Evolutionary conservation across 1,140 invertebrate species (phyloP).

Genomic region (Telenomus remus): DNA sequence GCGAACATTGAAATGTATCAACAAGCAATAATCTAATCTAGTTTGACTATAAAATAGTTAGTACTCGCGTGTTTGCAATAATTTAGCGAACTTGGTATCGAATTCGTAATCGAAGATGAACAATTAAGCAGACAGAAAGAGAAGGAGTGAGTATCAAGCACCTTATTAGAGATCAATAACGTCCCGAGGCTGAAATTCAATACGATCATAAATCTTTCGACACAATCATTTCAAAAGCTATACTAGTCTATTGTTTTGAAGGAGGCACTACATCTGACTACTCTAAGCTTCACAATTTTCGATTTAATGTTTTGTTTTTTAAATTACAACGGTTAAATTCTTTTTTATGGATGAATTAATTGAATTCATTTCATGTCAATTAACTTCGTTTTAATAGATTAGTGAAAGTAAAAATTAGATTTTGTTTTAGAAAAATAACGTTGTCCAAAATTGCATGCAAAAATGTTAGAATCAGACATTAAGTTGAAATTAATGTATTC

Average conservation of each 20-base stretch:
- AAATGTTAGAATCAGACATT: neutral
- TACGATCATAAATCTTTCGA: conserved; percentile 49
- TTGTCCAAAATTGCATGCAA: neutral
- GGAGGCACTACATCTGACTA: conserved; percentile 44
- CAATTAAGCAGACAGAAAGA: conserved; percentile 75
- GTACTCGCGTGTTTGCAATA: conserved; percentile 32
- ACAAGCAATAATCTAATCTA: too few relatives aligned
- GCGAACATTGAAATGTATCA: too few relatives aligned
- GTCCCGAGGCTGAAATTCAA: conserved; percentile 50
- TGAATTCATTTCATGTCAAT: too few relatives aligned
- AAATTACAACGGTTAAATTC: neutral
- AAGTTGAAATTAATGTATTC: too few relatives aligned
- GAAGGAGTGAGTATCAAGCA: conserved; percentile 76
- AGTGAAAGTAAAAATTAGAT: neutral
- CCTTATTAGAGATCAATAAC: conserved; percentile 67
- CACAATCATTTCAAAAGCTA: conserved; percentile 60
- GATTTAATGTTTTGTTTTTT: conserved; percentile 29
- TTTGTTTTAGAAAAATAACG: too few relatives aligned
- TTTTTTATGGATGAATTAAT: too few relatives aligned
- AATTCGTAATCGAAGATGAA: conserved; percentile 59
- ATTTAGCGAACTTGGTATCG: conserved; percentile 46
- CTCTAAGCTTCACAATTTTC: conserved; percentile 47
- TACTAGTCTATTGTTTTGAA: conserved; percentile 45
- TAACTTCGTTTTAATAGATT: neutral
- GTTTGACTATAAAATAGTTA: conserved; percentile 20